These are phyloP conservation scores for Streptopelia turtur DNA, from an alignment of 2,797 vertebrate species.

Conservation along the genomic window DNA sequence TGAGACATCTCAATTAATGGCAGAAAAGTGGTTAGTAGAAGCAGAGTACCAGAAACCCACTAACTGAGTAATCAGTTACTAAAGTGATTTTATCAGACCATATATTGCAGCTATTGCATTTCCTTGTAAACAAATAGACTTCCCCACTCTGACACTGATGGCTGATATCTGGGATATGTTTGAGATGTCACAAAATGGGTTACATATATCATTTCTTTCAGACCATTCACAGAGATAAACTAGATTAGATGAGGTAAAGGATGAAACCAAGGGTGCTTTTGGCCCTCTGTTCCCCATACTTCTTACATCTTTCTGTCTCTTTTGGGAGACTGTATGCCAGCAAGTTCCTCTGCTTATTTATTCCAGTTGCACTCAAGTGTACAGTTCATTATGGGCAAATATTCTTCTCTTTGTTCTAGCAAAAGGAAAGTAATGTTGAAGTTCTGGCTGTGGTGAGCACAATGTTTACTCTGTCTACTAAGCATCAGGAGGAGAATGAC, in stretches of 20 bases:
- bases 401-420: background rate
- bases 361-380: background rate
- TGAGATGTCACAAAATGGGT: background rate
- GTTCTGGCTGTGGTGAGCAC: background rate
- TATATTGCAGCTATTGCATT: slow-evolving; percentile 5
- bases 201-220: background rate
- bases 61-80: slow-evolving; percentile 7
- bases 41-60: background rate
- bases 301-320: background rate
- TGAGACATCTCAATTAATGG: background rate
- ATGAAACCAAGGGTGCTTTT: background rate
- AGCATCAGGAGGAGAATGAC: background rate
- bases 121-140: background rate
- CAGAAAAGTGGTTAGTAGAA: slow-evolving; percentile 15
- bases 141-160: background rate
- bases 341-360: background rate
- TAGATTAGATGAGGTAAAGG: background rate
- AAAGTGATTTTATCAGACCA: slow-evolving; percentile 8
- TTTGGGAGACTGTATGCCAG: background rate
- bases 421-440: background rate
- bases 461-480: background rate
- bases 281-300: background rate
- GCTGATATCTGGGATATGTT: background rate
- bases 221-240: background rate
- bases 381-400: background rate